These are phyloP conservation scores for Aspidiotus destructor DNA, from an alignment of 2,888 invertebrate genomes.

Conservation along the genomic window DNA sequence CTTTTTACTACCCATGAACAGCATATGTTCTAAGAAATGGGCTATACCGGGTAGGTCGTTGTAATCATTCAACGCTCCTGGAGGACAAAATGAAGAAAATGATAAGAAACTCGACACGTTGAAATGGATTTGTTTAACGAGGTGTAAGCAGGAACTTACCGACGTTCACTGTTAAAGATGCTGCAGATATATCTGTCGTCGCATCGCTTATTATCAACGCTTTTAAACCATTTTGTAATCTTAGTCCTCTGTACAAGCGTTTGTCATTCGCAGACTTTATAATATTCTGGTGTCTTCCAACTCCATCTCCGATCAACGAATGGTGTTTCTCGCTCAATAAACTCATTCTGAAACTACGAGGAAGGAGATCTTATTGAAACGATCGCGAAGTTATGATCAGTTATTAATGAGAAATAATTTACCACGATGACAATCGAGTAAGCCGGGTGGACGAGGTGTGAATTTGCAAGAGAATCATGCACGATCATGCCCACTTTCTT, in stretches of 20 bases:
- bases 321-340: too few species aligned
- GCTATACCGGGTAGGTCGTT: slow-evolving; percentile 82
- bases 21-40: slow-evolving; percentile 98
- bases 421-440: too few species aligned
- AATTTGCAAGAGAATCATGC: too few species aligned
- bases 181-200: slow-evolving; percentile 85
- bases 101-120: not conserved
- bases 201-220: slow-evolving; percentile 84
- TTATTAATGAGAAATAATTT: too few species aligned
- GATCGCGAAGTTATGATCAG: too few species aligned
- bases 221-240: slow-evolving; percentile 75
- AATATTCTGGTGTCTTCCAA: slow-evolving; percentile 51
- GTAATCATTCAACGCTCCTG: slow-evolving; percentile 83
- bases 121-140: not conserved
- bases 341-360: too few species aligned
- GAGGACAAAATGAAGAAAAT: slow-evolving; percentile 35
- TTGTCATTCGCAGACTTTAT: slow-evolving; percentile 77
- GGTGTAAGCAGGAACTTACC: slow-evolving; percentile 50
- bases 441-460: too few species aligned
- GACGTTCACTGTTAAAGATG: slow-evolving; percentile 80
- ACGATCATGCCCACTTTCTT: too few species aligned
- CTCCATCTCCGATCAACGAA: too few species aligned
- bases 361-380: too few species aligned
- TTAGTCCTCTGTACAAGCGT: slow-evolving; percentile 73
- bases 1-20: slow-evolving; percentile 91